phyloP scores from a whole-genome alignment of 2,113 vertebrate species.

The Crotophaga sulcirostris region DNA sequence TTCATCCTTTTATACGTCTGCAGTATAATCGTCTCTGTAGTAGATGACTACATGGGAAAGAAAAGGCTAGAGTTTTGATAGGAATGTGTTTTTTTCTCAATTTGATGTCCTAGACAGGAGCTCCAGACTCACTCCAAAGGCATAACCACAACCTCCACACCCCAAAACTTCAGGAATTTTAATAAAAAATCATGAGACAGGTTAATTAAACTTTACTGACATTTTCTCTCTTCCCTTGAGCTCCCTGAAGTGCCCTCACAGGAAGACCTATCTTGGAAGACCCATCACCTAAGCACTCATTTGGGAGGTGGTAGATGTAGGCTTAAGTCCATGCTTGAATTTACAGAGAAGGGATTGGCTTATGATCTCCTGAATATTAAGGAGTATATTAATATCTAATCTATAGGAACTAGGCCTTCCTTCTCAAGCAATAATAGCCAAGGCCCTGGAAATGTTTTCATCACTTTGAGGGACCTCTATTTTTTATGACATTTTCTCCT shows the following conservation, averaged over 20 bases:
- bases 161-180: not conserved
- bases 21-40: not conserved
- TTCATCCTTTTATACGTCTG: not conserved
- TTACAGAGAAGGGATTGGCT: not conserved
- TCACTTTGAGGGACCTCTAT: not conserved
- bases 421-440: not conserved
- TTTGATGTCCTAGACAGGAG: not conserved
- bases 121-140: not conserved
- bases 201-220: not conserved
- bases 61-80: not conserved
- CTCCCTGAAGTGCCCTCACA: not conserved
- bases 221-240: not conserved
- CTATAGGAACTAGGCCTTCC: not conserved
- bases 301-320: not conserved
- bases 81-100: not conserved
- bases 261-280: not conserved
- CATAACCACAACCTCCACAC: not conserved
- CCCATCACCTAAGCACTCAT: not conserved
- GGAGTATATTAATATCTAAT: not conserved
- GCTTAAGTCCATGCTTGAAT: not conserved
- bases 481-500: not conserved
- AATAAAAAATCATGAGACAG: not conserved
- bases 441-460: not conserved
- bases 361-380: not conserved
- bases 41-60: not conserved